These are phyloP conservation scores for Pollachius pollachius DNA, from an alignment of 2,113 vertebrate species.

Conservation along the genomic window DNA sequence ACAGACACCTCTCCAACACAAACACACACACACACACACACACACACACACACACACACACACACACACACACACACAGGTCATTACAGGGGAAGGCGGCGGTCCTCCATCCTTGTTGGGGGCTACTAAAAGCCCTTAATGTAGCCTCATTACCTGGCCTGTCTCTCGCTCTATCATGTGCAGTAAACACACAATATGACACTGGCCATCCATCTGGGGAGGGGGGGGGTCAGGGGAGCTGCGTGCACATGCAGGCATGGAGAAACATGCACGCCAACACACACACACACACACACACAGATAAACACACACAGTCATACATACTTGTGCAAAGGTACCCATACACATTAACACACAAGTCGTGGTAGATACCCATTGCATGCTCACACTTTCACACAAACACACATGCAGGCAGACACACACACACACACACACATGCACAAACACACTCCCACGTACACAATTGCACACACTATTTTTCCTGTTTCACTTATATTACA, in stretches of 20 bases:
- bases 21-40: slow-evolving; percentile 30
- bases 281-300: background rate
- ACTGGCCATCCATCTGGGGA: slow-evolving; percentile 66
- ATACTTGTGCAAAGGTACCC: too few relatives aligned
- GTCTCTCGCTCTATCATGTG: slow-evolving; percentile 71
- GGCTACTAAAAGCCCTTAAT: slow-evolving; percentile 74
- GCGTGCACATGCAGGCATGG: slow-evolving; percentile 36
- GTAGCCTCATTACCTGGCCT: slow-evolving; percentile 75
- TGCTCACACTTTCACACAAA: background rate
- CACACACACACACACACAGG: slow-evolving; percentile 46
- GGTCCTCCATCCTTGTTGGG: slow-evolving; percentile 72
- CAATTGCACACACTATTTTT: too few relatives aligned
- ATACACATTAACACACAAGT: too few relatives aligned
- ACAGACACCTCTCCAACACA: background rate
- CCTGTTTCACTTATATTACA: too few relatives aligned
- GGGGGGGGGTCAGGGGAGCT: slow-evolving; percentile 7
- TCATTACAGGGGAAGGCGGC: slow-evolving; percentile 64
- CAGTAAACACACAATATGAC: slow-evolving; percentile 74
- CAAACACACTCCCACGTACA: too few relatives aligned
- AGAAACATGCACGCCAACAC: slow-evolving; percentile 24
- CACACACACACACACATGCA: too few relatives aligned
- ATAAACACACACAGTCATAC: too few relatives aligned
- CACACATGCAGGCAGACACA: background rate
- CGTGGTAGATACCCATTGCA: too few relatives aligned
- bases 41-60: slow-evolving; percentile 25